Conservation (phyloP, 2,113 vertebrate species). For the Notarius lentiginosus region DNA sequence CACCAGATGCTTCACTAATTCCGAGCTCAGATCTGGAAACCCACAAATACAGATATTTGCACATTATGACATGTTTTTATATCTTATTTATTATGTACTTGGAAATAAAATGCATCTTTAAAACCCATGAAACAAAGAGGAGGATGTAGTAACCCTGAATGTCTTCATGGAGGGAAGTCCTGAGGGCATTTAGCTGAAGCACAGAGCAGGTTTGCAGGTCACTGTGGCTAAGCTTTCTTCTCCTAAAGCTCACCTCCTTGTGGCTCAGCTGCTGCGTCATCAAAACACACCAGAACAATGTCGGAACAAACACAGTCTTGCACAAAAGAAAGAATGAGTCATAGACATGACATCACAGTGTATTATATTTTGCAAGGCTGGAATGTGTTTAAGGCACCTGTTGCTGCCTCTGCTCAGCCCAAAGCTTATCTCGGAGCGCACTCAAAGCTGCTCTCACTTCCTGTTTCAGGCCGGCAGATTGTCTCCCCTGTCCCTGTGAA, state of each 20-base stretch:
- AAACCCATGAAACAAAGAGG: neutral
- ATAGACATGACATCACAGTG: neutral
- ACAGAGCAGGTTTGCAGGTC: slow-evolving; percentile 63
- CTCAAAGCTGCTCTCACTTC: slow-evolving; percentile 67
- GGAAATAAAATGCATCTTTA: neutral
- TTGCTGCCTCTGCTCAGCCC: slow-evolving; percentile 63
- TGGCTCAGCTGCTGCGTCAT: slow-evolving; percentile 48
- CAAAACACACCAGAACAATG: slow-evolving; percentile 18
- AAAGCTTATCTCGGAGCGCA: slow-evolving; percentile 65
- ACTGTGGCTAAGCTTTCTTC: slow-evolving; percentile 64
- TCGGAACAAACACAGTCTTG: slow-evolving; percentile 9
- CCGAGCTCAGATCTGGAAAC: slow-evolving; percentile 67
- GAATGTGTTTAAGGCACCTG: slow-evolving; percentile 29
- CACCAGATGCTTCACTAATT: slow-evolving; percentile 71
- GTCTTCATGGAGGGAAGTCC: slow-evolving; percentile 60
- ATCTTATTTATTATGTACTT: neutral
- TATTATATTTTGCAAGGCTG: slow-evolving; percentile 7
- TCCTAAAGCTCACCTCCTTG: slow-evolving; percentile 45
- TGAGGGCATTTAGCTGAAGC: slow-evolving; percentile 62
- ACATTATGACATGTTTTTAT: neutral
- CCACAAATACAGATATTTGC: slow-evolving; percentile 19
- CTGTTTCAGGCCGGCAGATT: slow-evolving; percentile 63
- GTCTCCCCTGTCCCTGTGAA: slow-evolving; percentile 48
- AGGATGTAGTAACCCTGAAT: slow-evolving; percentile 62
- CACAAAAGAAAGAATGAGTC: slow-evolving; percentile 24